phyloP scores from a whole-genome alignment of 1,140 invertebrate genomes.

The Formica exsecta region DNA sequence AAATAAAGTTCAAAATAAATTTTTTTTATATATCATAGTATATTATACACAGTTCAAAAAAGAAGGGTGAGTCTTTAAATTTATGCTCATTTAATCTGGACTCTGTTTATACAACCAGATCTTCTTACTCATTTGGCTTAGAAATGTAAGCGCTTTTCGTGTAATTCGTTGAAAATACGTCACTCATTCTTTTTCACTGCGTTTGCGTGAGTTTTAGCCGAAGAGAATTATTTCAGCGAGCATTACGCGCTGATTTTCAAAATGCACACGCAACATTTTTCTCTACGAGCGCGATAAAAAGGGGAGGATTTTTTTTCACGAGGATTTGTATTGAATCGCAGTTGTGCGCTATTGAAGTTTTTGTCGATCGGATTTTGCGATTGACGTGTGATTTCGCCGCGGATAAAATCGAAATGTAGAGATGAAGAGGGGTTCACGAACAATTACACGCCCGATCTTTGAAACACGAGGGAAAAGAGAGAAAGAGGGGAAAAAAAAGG shows the following conservation, averaged over 20 bases:
- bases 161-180: constrained; percentile 13
- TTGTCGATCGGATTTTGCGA: not conserved
- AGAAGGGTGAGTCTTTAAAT: not conserved
- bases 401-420: not conserved
- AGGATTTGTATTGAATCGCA: not conserved
- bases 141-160: not conserved
- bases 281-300: not conserved
- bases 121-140: not conserved
- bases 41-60: not conserved
- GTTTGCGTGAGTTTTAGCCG: not conserved
- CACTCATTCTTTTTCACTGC: not conserved
- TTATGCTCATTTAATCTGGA: not conserved
- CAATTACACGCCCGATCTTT: not conserved
- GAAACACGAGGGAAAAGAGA: not conserved
- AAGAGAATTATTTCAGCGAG: constrained; percentile 12
- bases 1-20: too few relatives aligned
- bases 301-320: not conserved
- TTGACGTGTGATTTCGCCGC: not conserved
- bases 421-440: not conserved
- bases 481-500: not conserved
- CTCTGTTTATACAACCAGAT: not conserved
- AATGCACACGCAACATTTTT: not conserved
- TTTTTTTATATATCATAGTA: too few relatives aligned
- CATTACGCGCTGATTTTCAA: not conserved
- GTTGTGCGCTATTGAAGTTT: not conserved